Percentiles rank a stretch among this genome's conserved stretches.
phyloP scores from a whole-genome alignment of 2,888 invertebrate genomes.

The Fragum sueziense region DNA sequence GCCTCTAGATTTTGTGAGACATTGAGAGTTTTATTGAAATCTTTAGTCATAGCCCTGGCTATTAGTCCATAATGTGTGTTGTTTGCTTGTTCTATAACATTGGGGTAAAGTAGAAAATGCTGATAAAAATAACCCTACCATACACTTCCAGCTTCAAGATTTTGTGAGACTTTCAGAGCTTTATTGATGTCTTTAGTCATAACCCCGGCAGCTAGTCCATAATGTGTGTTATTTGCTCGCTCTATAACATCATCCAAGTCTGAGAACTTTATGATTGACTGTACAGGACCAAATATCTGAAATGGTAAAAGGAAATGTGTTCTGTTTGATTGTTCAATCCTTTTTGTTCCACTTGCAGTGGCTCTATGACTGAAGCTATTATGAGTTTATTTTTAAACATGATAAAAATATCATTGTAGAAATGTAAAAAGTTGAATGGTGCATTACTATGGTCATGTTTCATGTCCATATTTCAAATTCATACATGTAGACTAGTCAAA shows the following conservation, averaged over 20 bases:
- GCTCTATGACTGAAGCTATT: too few species aligned
- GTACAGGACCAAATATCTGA: slow-evolving; percentile 95
- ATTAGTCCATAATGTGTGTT: slow-evolving; percentile 91
- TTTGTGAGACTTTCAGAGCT: slow-evolving; percentile 88
- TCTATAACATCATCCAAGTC: slow-evolving; percentile 92
- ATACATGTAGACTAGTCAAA: too few species aligned
- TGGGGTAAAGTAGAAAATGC: too few species aligned
- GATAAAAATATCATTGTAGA: too few species aligned
- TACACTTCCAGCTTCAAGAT: slow-evolving; percentile 91
- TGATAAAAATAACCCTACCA: slow-evolving; percentile 85
- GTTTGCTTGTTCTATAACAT: slow-evolving; percentile 92
- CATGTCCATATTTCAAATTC: too few species aligned
- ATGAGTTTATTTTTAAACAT: too few species aligned
- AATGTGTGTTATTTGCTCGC: slow-evolving; percentile 90
- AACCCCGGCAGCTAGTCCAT: slow-evolving; percentile 92
- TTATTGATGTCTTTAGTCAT: slow-evolving; percentile 91
- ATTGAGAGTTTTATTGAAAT: slow-evolving; percentile 89
- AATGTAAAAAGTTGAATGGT: too few species aligned
- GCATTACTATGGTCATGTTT: too few species aligned
- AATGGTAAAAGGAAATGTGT: too few species aligned
- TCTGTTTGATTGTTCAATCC: too few species aligned
- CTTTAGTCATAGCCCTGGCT: slow-evolving; percentile 91
- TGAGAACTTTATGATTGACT: slow-evolving; percentile 92
- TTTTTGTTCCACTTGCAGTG: too few species aligned
- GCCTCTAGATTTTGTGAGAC: slow-evolving; percentile 88